Evolutionary conservation across 2,797 vertebrate genomes (phyloP).

Genomic region (Scolopax bukidnonensis): DNA sequence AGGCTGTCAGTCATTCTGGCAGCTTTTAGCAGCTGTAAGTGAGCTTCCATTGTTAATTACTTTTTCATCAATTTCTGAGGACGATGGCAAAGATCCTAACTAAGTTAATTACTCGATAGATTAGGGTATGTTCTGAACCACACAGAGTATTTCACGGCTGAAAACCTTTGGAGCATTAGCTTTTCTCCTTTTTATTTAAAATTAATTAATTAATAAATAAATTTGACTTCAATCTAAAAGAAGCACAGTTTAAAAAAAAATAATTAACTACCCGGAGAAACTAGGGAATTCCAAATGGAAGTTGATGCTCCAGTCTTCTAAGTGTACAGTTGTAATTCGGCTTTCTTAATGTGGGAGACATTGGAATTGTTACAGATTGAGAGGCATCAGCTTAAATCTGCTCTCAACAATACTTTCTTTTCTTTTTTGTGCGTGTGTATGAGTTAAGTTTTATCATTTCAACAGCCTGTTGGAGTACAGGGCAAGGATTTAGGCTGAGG

Average conservation of each 20-base stretch:
- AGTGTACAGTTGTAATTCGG: background rate
- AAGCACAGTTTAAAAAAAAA: background rate
- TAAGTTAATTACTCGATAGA: background rate
- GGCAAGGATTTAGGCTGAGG: background rate
- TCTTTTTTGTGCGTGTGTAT: too few relatives aligned
- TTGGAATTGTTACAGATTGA: background rate
- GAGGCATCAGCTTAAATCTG: background rate
- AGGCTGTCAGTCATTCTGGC: background rate
- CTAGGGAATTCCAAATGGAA: background rate
- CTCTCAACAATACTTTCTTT: background rate
- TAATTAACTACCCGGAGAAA: background rate
- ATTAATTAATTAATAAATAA: background rate
- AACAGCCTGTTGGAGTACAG: background rate
- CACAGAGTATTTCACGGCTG: background rate
- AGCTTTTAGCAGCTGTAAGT: background rate
- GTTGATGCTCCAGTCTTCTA: background rate
- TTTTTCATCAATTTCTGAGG: background rate
- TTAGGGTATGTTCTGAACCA: background rate
- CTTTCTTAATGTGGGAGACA: background rate
- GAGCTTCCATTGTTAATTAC: constrained; percentile 12
- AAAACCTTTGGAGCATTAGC: background rate
- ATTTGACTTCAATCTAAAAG: background rate
- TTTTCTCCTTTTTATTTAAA: background rate
- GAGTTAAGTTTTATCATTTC: background rate
- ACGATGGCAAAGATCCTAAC: background rate